Conservation (phyloP, 64 coral and sea anemone species). For the Pocillopora verrucosa region DNA sequence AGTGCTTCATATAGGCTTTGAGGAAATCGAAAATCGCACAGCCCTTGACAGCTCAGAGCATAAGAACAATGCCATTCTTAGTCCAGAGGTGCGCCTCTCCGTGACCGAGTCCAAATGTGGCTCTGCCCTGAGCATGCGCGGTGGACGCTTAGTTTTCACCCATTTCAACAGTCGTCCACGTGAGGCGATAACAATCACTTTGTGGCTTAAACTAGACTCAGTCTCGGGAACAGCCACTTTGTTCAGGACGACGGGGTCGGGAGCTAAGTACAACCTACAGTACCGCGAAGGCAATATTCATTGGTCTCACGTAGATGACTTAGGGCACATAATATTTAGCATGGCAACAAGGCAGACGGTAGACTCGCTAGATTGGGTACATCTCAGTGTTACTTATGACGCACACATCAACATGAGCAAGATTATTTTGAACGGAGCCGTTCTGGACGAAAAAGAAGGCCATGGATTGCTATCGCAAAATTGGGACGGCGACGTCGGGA, state of each 20-base stretch:
- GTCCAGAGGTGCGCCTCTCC: slow-evolving; percentile 29
- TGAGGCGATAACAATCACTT: slow-evolving; percentile 83
- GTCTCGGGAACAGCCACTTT: slow-evolving; percentile 59
- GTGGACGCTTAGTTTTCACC: slow-evolving; percentile 73
- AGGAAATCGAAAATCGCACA: slow-evolving; percentile 50
- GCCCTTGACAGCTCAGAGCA: slow-evolving; percentile 73
- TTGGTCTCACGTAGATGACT: slow-evolving; percentile 91
- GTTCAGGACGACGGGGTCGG: slow-evolving; percentile 77
- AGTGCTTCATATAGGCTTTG: slow-evolving; percentile 82
- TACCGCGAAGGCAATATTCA: slow-evolving; percentile 68
- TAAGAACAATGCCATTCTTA: slow-evolving; percentile 64
- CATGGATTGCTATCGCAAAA: slow-evolving; percentile 83
- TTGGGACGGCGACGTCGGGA: slow-evolving; percentile 84
- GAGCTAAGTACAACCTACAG: slow-evolving; percentile 81
- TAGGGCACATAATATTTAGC: slow-evolving; percentile 73
- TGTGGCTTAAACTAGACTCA: slow-evolving; percentile 84
- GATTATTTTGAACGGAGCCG: slow-evolving; percentile 80
- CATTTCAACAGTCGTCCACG: slow-evolving; percentile 70
- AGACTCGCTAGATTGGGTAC: slow-evolving; percentile 74
- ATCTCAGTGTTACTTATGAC: slow-evolving; percentile 90
- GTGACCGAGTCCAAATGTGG: slow-evolving; percentile 75
- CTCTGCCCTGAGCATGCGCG: slow-evolving; percentile 61
- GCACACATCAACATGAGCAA: slow-evolving; percentile 81
- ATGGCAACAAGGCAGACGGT: slow-evolving; percentile 78
- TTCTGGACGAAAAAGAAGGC: slow-evolving; percentile 79